phyloP scores from a whole-genome alignment of 1,140 invertebrate species.

The Halictus rubicundus region DNA sequence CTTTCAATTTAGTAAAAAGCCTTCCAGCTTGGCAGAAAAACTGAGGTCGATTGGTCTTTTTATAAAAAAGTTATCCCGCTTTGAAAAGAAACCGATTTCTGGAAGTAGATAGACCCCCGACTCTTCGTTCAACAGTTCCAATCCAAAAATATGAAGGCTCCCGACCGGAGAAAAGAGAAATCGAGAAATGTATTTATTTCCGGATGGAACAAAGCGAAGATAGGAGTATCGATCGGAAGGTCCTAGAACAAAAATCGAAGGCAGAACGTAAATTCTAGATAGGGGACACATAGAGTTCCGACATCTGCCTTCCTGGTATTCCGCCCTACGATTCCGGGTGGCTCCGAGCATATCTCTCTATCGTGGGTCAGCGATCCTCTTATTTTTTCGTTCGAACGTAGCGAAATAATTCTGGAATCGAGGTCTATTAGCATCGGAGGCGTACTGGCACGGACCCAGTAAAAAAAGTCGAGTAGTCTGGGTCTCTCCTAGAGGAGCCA shows the following conservation, averaged over 20 bases:
- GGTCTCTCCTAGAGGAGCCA: conserved; percentile 49
- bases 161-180: too few species aligned
- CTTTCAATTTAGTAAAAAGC: too few species aligned
- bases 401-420: conserved; percentile 70
- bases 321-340: conserved; percentile 56
- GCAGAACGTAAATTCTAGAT: conserved; percentile 59
- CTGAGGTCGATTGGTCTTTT: too few species aligned
- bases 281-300: conserved; percentile 48
- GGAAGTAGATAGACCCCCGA: too few species aligned
- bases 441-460: conserved; percentile 47
- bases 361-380: conserved; percentile 47
- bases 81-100: too few species aligned
- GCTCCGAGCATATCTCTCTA: conserved; percentile 53
- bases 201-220: too few species aligned
- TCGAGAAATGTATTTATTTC: too few species aligned
- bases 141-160: too few species aligned
- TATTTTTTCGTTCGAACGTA: conserved; percentile 29
- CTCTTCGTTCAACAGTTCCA: too few species aligned
- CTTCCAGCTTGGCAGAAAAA: too few species aligned
- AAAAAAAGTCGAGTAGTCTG: conserved; percentile 42
- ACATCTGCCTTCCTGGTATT: conserved; percentile 67
- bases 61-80: too few species aligned
- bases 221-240: conserved; percentile 5
- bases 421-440: conserved; percentile 73
- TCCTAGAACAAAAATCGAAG: conserved; percentile 17